Evolutionary conservation across 2,797 vertebrate species (phyloP).

Genomic region (Pipistrellus kuhlii): DNA sequence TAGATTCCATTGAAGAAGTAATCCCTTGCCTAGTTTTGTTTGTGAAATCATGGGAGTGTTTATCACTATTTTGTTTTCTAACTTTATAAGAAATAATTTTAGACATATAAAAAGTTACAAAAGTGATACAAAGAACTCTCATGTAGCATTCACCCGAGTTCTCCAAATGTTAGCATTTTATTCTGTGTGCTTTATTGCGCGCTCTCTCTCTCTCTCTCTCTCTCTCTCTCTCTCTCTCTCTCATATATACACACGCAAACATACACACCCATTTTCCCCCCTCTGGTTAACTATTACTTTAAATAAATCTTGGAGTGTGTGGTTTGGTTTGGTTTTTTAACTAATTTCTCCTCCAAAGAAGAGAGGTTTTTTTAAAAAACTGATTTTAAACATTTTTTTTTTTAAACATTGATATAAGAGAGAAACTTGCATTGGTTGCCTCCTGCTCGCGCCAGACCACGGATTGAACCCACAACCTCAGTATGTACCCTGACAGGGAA

Average conservation of each 20-base stretch:
- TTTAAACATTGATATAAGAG: neutral
- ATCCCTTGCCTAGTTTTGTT: neutral
- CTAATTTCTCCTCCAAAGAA: neutral
- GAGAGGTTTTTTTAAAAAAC: neutral
- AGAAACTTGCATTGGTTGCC: neutral
- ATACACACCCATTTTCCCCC: neutral
- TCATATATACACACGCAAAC: neutral
- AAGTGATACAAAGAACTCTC: conserved; percentile 24
- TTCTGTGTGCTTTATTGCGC: neutral
- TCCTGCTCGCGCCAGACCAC: neutral
- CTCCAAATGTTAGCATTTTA: conserved; percentile 3
- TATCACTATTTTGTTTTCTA: neutral
- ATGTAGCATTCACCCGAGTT: neutral
- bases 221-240: no score
- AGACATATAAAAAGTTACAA: neutral
- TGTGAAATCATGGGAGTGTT: neutral
- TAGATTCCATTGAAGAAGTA: conserved; percentile 1
- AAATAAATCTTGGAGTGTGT: conserved; percentile 1
- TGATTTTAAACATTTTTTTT: neutral
- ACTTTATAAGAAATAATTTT: neutral
- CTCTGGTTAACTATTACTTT: neutral
- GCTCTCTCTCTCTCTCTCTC: neutral
- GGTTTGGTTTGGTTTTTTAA: neutral
- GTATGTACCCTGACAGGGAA: neutral
- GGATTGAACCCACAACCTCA: neutral